Evolutionary conservation across 2,888 invertebrate species (phyloP).

Genomic region (Plagodis pulveraria): DNA sequence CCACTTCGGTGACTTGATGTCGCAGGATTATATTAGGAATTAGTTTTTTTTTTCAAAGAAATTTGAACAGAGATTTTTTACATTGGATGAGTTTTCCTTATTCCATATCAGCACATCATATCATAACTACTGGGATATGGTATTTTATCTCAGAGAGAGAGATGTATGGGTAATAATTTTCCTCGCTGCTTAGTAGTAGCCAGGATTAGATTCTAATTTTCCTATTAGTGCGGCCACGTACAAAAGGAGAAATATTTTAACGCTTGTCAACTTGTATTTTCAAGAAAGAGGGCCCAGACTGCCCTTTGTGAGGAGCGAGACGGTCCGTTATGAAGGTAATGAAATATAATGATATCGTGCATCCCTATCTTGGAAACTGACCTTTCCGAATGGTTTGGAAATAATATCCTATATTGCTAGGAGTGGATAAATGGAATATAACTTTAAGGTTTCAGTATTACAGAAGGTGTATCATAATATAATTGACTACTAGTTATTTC

Average conservation of each 20-base stretch:
- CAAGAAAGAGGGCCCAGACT: constrained; percentile 6
- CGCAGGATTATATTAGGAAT: too few relatives aligned
- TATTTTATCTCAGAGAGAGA: too few relatives aligned
- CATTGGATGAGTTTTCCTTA: too few relatives aligned
- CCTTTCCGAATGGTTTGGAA: constrained; percentile 38
- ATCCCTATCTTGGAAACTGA: constrained; percentile 45
- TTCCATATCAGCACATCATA: too few relatives aligned
- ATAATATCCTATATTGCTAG: constrained; percentile 31
- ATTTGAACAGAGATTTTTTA: too few relatives aligned
- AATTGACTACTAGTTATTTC: too few relatives aligned
- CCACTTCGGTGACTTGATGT: too few relatives aligned
- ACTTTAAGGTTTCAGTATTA: constrained; percentile 23
- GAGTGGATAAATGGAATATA: constrained; percentile 33
- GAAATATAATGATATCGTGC: constrained; percentile 59
- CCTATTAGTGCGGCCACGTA: neutral
- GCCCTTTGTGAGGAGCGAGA: constrained; percentile 41
- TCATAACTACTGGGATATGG: too few relatives aligned
- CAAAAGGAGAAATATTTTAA: neutral
- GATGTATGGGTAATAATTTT: too few relatives aligned
- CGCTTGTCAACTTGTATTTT: constrained; percentile 23
- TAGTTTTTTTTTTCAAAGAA: too few relatives aligned
- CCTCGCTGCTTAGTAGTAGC: too few relatives aligned
- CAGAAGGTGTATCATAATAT: neutral
- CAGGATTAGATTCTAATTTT: too few relatives aligned
- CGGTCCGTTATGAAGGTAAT: constrained; percentile 59